Base-by-base conservation (phyloP, 1,140 invertebrate species). In the Uloborus diversus region DNA sequence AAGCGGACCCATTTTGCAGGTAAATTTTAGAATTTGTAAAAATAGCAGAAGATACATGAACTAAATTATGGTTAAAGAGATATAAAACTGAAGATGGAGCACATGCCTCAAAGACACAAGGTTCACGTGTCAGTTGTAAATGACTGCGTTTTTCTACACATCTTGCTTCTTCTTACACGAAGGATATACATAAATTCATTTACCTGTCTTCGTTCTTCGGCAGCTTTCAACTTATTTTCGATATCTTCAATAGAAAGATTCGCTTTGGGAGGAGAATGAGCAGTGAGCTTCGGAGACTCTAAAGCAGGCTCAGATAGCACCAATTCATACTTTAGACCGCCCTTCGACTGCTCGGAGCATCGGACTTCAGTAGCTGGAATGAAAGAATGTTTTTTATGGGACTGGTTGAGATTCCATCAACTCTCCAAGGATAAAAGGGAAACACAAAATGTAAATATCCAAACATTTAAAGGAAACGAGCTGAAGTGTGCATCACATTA, bases 291-390 rank as follows among this genome's bases (percentile, higher is more conserved):
- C 64, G 89, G 88, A 14, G 86, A 85, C 37, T 86, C 86, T 11
- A 82, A 82, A 37, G 90, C 89, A 20, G 95, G 94, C 84, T 96
- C 94, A 56, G 94, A 94, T 82, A 97, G 87, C 84, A 97, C 96
- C 83, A 97, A 94, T 87, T 98, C 96, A 89, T 95, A 98, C 83
- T 94, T 93, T 56, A 97, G 86, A 33, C 96, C 95, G 47, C 95
- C 95, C 85, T 94, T 85, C 1, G 85, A 84, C 87, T 94, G 93
- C 88, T 95, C 94, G 27, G 81, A 80, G 51, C 84, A 62, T 47
- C 92, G 23, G 92, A 93, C 81, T 69, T 82, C 81, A 64, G 81
- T 82, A 13, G 80, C 80, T 81, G 20, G 13, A 57, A 56, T n/a
- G 14, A 42, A 66, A 33, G 30, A 28, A 64, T 25, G 28, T 32